Conservation (phyloP, 2,888 invertebrate species). For the Drosophila mercatorum region DNA sequence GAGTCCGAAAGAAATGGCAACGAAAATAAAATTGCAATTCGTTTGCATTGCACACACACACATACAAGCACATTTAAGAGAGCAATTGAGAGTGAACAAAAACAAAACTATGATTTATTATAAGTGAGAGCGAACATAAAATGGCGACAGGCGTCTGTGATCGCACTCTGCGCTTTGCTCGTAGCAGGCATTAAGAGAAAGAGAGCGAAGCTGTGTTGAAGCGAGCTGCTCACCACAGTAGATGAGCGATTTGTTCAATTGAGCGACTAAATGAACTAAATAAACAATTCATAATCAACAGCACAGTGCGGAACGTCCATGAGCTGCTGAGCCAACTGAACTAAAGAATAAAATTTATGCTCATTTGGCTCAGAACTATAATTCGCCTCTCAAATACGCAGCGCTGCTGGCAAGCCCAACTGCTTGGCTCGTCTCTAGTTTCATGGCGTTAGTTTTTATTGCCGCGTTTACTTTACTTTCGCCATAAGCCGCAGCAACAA, state of each 20-base stretch:
- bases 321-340: neutral
- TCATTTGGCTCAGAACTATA: slow-evolving; percentile 2
- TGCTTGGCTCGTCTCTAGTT: slow-evolving; percentile 59
- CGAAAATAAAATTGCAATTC: neutral
- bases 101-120: neutral
- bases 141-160: slow-evolving; percentile 6
- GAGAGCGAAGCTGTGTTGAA: neutral
- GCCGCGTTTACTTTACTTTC: slow-evolving; percentile 56
- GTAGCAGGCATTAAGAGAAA: neutral
- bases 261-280: neutral
- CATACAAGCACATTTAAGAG: neutral
- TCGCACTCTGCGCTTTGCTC: neutral
- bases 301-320: neutral
- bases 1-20: neutral
- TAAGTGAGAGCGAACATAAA: neutral
- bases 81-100: neutral
- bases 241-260: neutral
- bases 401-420: slow-evolving; percentile 22
- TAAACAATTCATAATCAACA: neutral
- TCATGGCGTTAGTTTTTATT: slow-evolving; percentile 68
- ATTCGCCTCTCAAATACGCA: slow-evolving; percentile 4
- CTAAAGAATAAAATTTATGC: neutral
- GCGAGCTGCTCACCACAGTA: neutral
- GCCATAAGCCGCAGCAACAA: slow-evolving; percentile 53
- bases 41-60: neutral